Base-by-base conservation (phyloP, 2,797 vertebrate species). In the Poeciliopsis turneri region DNA sequence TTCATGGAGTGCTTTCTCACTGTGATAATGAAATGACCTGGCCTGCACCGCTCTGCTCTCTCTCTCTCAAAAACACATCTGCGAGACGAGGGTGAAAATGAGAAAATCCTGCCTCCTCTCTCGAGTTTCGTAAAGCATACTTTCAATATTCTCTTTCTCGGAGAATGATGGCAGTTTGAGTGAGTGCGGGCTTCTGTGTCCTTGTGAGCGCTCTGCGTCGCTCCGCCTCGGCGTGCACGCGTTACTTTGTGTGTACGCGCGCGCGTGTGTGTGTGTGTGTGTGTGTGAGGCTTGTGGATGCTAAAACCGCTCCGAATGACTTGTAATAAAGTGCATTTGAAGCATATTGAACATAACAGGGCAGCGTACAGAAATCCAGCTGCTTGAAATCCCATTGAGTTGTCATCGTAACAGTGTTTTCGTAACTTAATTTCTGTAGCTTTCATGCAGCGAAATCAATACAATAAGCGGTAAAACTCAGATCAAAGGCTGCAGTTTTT, bases 21-120 rank as follows among this genome's bases (percentile, higher is more conserved):
- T 93, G 87, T 93, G 91, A 94, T 95, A 94, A 94, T 94, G 92
- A 94, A 94, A 94, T 93, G 94, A 93, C 94, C 93, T 90, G 90
- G 89, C 91, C 90, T 91, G 92, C 89, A 82, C 90, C 47, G 87
- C 85, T 90, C 78, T 78, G 28, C 91, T 89, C 88, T 83, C 87
- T 83, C 41, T 43, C 83, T 84, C 85, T 87, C 89, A 86, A 90
- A 92, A 91, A 91, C 90, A 92, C 90, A 93, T 93, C 92, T 92
- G 89, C 90, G 61, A 91, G 87, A 92, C 91, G 76, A 82, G 86
- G 83, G 89, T 88, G 91, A 92, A 94, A 93, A 93, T 94, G 90
- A 94, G 93, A 94, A 94, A 93, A 92, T 89, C 88, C 91, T 87
- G 74, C 91, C 91, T 90, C 88, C 90, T 93, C 86, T 93, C 91